Percentiles rank a stretch among this genome's conserved stretches.
phyloP scores from a whole-genome alignment of 2,888 invertebrate species.

The Exephanes ischioxanthus region DNA sequence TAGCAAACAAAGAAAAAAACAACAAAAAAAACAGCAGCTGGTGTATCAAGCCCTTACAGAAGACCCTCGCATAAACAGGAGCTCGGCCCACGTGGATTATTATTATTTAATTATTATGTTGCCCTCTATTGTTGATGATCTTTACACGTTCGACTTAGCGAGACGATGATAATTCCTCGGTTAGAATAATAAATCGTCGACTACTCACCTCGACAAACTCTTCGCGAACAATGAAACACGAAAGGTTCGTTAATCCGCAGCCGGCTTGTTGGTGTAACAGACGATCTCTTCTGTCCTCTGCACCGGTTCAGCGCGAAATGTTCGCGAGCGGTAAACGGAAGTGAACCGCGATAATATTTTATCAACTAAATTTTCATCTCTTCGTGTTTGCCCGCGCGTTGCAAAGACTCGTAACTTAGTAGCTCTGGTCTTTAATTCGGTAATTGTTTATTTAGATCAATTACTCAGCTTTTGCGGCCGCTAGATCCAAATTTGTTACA shows the following conservation, averaged over 20 bases:
- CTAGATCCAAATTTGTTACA: not conserved
- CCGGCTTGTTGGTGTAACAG: conserved; percentile 49
- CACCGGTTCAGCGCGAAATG: conserved; percentile 55
- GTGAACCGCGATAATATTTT: conserved; percentile 15
- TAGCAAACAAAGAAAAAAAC: not conserved
- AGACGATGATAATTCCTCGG: not conserved
- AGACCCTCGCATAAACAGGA: conserved; percentile 27
- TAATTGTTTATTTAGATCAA: not conserved
- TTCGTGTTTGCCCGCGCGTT: not conserved
- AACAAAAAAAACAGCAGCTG: not conserved
- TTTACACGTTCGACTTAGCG: not conserved
- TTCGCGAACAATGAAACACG: conserved; percentile 20
- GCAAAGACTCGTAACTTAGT: not conserved
- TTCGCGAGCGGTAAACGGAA: conserved; percentile 60
- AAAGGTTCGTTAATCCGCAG: not conserved
- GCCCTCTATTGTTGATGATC: not conserved
- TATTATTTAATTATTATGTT: not conserved
- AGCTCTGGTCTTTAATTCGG: not conserved
- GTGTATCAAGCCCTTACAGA: conserved; percentile 7
- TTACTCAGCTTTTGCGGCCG: not conserved
- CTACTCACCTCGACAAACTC: conserved; percentile 40
- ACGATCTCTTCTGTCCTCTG: not conserved
- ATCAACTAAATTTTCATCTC: not conserved
- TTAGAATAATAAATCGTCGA: not conserved
- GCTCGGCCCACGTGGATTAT: conserved; percentile 59